A percentile compares a stretch with the other conserved stretches of the same genome.
Conservation (phyloP, 2,113 vertebrate genomes). For the Taurulus bubalis region DNA sequence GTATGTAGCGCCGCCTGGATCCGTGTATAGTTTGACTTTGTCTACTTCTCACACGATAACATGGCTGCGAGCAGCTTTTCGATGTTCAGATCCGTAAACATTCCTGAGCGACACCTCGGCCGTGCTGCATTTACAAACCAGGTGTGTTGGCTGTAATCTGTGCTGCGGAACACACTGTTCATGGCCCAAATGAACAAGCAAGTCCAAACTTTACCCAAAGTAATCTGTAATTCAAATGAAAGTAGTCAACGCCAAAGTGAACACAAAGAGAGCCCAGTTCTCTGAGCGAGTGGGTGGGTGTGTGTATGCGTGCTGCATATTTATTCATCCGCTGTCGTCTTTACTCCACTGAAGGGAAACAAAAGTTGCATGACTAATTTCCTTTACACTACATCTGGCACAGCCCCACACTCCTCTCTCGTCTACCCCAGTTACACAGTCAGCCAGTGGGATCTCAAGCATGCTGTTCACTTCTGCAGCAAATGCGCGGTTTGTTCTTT, state of each 20-base stretch:
- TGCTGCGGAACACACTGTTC: background rate
- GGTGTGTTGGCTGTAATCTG: background rate
- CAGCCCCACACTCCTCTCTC: background rate
- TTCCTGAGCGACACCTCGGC: background rate
- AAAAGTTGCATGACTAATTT: conserved; percentile 44
- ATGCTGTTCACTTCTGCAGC: conserved; percentile 28
- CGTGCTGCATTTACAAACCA: background rate
- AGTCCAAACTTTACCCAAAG: conserved; percentile 34
- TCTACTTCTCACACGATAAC: background rate
- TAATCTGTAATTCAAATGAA: conserved; percentile 54
- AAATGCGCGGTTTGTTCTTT: conserved; percentile 64
- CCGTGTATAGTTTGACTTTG: background rate
- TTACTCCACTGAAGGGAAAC: conserved; percentile 36
- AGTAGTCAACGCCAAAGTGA: background rate
- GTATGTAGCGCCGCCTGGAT: background rate
- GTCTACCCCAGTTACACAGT: background rate
- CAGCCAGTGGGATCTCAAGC: conserved; percentile 23
- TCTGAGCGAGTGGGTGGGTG: conserved; percentile 8
- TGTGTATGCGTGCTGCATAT: conserved; percentile 29
- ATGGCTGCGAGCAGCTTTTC: background rate
- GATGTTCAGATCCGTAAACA: background rate
- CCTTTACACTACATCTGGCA: conserved; percentile 36
- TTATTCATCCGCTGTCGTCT: conserved; percentile 28
- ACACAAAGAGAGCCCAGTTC: conserved; percentile 22
- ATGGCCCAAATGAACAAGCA: background rate